A percentile compares a stretch with the other conserved stretches of the same genome.
Evolutionary conservation across 2,797 vertebrate species (phyloP).

Genomic region (Cottoperca gobio): DNA sequence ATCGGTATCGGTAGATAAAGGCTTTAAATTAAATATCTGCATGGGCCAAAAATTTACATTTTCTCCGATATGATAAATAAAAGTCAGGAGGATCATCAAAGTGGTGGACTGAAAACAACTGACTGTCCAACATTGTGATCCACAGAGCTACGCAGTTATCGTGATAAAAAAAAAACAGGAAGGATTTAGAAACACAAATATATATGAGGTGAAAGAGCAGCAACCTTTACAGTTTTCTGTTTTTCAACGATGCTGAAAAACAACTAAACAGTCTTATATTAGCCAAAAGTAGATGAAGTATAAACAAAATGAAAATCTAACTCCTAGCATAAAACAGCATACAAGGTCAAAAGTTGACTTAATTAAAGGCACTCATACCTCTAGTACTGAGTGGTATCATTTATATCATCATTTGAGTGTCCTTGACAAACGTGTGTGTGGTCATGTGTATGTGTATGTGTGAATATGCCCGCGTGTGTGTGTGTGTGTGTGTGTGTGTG

Average conservation of each 20-base stretch:
- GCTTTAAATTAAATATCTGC: no score
- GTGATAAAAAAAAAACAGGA: neutral
- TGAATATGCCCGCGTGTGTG: conserved; percentile 8
- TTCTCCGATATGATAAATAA: no score
- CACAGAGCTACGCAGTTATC: neutral
- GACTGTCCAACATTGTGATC: neutral
- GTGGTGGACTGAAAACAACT: neutral
- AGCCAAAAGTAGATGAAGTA: conserved; percentile 9
- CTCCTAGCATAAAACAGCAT: neutral
- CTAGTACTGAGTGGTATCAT: neutral
- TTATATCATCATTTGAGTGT: conserved; percentile 6
- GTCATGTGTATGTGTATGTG: conserved; percentile 23
- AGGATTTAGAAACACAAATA: conserved; percentile 7
- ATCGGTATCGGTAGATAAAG: no score
- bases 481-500: conserved; percentile 47
- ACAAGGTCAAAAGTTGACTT: neutral
- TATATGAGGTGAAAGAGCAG: neutral
- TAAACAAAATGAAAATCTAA: neutral
- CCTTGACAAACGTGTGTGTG: conserved; percentile 28
- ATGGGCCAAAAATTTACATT: no score
- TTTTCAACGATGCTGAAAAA: neutral
- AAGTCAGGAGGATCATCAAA: neutral
- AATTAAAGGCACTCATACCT: neutral
- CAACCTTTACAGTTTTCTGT: neutral
- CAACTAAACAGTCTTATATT: neutral